Evolutionary conservation across 2,888 invertebrate genomes (phyloP).

Genomic region (Acronicta psi): DNA sequence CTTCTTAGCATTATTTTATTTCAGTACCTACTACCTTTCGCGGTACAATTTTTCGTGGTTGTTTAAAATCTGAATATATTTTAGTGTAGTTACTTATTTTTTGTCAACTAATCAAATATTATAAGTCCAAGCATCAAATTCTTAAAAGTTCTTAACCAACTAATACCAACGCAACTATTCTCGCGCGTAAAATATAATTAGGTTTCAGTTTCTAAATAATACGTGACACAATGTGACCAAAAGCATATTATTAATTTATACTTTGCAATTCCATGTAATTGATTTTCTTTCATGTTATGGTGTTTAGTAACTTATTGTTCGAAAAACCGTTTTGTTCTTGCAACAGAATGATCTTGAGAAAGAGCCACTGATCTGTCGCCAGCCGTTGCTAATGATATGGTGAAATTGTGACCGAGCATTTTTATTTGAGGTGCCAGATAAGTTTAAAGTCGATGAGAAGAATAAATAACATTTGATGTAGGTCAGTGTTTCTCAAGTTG

Average conservation of each 20-base stretch:
- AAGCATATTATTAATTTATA: slow-evolving; percentile 39
- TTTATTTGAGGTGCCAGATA: slow-evolving; percentile 8
- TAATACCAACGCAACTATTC: slow-evolving; percentile 5
- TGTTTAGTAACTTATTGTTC: slow-evolving; percentile 46
- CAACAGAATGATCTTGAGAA: slow-evolving; percentile 51
- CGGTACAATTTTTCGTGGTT: too few species aligned
- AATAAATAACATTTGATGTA: neutral
- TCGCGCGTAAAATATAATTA: slow-evolving; percentile 15
- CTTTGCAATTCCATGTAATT: slow-evolving; percentile 51
- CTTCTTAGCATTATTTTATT: too few species aligned
- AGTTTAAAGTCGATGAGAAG: neutral
- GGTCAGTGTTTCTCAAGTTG: neutral
- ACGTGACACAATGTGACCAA: slow-evolving; percentile 38
- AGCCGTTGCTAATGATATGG: slow-evolving; percentile 45
- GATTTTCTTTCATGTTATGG: slow-evolving; percentile 51
- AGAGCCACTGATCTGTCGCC: slow-evolving; percentile 34
- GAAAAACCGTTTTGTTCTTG: slow-evolving; percentile 45
- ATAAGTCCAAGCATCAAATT: neutral
- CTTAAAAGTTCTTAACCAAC: neutral
- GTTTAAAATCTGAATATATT: too few species aligned
- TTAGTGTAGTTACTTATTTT: too few species aligned
- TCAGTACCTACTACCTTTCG: too few species aligned
- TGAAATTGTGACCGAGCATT: slow-evolving; percentile 45
- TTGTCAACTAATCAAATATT: too few species aligned
- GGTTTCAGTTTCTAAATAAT: slow-evolving; percentile 37